phyloP scores from a whole-genome alignment of 2,113 vertebrate genomes.

The Cryptotis parvus region DNA sequence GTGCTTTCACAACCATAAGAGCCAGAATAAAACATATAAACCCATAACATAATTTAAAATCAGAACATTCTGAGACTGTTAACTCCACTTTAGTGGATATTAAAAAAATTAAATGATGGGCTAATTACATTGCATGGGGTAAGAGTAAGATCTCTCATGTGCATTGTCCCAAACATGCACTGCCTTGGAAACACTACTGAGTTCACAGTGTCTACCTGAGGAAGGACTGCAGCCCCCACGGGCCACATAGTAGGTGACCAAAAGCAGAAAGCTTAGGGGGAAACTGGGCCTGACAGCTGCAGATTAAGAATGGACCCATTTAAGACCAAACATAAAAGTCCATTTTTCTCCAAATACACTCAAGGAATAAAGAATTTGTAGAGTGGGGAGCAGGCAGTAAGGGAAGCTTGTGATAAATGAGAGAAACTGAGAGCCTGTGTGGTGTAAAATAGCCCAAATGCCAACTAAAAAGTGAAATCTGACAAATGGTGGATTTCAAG shows the following conservation, averaged over 20 bases:
- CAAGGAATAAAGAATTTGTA: not conserved
- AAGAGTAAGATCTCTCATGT: not conserved
- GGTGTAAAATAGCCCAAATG: conserved; percentile 36
- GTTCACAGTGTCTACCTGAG: not conserved
- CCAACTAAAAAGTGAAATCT: conserved; percentile 37
- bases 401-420: accelerated
- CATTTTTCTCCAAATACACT: not conserved
- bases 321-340: not conserved
- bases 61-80: not conserved
- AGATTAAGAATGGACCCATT: not conserved
- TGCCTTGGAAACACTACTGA: not conserved
- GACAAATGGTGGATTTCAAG: conserved; percentile 61
- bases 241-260: not conserved
- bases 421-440: not conserved
- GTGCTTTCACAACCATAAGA: too few species aligned
- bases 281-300: not conserved
- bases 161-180: not conserved
- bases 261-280: not conserved
- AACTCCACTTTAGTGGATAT: too few species aligned
- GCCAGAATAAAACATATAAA: too few species aligned
- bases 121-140: accelerated
- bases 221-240: too few species aligned
- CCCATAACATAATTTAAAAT: too few species aligned
- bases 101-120: not conserved
- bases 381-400: not conserved